These are phyloP conservation scores for Tetraodon nigroviridis DNA, from an alignment of 2,113 vertebrate species.

Conservation along the genomic window DNA sequence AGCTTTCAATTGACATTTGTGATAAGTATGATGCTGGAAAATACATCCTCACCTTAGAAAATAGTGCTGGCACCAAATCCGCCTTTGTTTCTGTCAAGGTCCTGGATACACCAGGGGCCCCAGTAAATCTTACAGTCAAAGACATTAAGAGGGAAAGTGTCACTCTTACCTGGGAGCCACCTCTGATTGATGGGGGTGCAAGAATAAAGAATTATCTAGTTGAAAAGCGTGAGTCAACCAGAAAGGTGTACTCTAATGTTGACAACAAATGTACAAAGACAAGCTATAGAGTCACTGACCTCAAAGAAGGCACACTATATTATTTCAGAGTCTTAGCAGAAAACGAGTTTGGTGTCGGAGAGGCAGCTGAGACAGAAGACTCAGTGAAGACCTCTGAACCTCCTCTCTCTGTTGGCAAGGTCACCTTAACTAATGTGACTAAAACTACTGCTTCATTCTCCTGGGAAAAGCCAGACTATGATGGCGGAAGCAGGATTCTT, in stretches of 20 bases:
- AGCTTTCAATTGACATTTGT: conserved; percentile 90
- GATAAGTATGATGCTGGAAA: conserved; percentile 96
- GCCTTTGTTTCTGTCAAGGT: conserved; percentile 96
- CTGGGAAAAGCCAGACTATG: conserved; percentile 97
- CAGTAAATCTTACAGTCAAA: conserved; percentile 84
- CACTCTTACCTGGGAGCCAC: conserved; percentile 91
- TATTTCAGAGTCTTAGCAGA: conserved; percentile 98
- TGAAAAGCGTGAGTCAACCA: conserved; percentile 94
- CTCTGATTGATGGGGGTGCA: conserved; percentile 90
- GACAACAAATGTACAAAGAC: conserved; percentile 91
- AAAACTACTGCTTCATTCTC: conserved; percentile 85
- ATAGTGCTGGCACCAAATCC: conserved; percentile 89
- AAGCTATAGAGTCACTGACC: conserved; percentile 88
- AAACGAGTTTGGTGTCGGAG: conserved; percentile 94
- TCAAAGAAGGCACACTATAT: conserved; percentile 89
- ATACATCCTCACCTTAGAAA: conserved; percentile 88
- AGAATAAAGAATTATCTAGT: conserved; percentile 95
- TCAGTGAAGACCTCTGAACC: conserved; percentile 90
- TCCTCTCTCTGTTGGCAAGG: conserved; percentile 91
- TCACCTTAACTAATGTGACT: conserved; percentile 89
- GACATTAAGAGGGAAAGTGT: conserved; percentile 89
- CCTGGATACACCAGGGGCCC: conserved; percentile 91
- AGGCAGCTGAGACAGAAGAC: conserved; percentile 82
- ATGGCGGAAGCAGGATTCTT: conserved; percentile 92
- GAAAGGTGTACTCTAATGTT: conserved; percentile 90